Percentiles rank a stretch among this genome's conserved stretches.
Evolutionary conservation across 2,888 invertebrate species (phyloP).

Genomic region (Cheilosia vulpina): DNA sequence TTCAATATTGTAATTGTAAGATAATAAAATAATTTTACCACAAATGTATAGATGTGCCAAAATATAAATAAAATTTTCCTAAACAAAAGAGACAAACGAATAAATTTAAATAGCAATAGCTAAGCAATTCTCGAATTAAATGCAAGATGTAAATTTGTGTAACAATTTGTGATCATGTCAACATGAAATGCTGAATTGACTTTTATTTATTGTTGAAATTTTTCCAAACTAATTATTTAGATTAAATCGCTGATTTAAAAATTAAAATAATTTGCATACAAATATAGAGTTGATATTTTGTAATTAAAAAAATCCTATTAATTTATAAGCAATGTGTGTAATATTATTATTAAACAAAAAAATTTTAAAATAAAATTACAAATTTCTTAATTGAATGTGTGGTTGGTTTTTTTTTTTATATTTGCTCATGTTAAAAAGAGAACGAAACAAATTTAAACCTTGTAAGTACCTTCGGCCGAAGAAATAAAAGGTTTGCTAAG

Average conservation of each 20-base stretch:
- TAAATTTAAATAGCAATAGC: neutral
- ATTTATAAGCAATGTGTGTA: slow-evolving; percentile 70
- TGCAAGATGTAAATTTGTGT: slow-evolving; percentile 22
- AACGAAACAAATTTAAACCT: too few species aligned
- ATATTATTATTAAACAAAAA: slow-evolving; percentile 50
- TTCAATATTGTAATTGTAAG: slow-evolving; percentile 5
- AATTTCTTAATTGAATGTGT: slow-evolving; percentile 18
- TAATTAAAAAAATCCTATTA: slow-evolving; percentile 59
- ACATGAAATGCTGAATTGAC: slow-evolving; percentile 44
- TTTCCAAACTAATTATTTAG: neutral
- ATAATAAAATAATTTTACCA: slow-evolving; percentile 12
- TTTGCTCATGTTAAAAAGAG: too few species aligned
- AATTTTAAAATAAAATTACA: slow-evolving; percentile 13
- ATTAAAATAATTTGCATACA: slow-evolving; percentile 8
- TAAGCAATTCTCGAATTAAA: slow-evolving; percentile 10
- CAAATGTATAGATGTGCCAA: slow-evolving; percentile 68
- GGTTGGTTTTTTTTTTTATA: neutral
- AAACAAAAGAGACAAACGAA: neutral
- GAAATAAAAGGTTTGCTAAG: too few species aligned
- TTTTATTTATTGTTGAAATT: slow-evolving; percentile 37
- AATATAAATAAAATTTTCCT: slow-evolving; percentile 55
- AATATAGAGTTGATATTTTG: slow-evolving; percentile 1
- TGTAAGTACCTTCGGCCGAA: too few species aligned
- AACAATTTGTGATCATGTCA: slow-evolving; percentile 52
- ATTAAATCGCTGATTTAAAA: slow-evolving; percentile 9